A percentile compares a stretch with the other conserved stretches of the same genome.
These are phyloP conservation scores for Indri indri DNA, from an alignment of 2,113 vertebrate genomes.

Conservation along the genomic window DNA sequence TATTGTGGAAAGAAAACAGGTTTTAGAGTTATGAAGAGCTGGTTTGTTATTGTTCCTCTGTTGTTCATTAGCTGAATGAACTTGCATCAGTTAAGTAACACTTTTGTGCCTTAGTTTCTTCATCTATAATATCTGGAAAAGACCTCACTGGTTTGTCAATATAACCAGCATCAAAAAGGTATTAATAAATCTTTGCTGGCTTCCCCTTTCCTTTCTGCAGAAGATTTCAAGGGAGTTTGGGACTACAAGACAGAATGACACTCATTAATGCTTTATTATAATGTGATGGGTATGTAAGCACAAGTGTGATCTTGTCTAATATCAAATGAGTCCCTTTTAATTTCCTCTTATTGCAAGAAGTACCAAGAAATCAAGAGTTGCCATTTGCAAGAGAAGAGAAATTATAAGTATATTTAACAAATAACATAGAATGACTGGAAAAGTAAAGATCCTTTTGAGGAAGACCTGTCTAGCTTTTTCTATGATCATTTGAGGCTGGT, in stretches of 20 bases:
- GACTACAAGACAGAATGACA: neutral
- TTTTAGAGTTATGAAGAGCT: neutral
- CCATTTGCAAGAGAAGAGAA: neutral
- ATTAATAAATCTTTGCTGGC: neutral
- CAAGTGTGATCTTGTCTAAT: neutral
- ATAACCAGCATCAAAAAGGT: neutral
- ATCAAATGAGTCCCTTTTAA: neutral
- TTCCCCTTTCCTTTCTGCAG: neutral
- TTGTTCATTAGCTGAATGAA: neutral
- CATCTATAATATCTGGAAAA: neutral
- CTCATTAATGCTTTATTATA: conserved; percentile 1
- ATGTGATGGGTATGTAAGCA: neutral
- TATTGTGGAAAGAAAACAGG: neutral
- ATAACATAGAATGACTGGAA: neutral
- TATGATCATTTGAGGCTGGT: neutral
- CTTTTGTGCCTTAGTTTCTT: neutral
- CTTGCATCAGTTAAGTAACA: neutral
- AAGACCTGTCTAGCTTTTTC: conserved; percentile 10
- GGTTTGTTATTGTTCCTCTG: neutral
- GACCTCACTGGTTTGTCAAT: neutral
- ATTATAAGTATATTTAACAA: neutral
- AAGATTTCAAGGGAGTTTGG: neutral
- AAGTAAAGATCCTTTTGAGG: neutral
- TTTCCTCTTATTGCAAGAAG: neutral
- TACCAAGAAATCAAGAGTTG: neutral